phyloP scores from a whole-genome alignment of 1,140 invertebrate species.

The Aphis gossypii region DNA sequence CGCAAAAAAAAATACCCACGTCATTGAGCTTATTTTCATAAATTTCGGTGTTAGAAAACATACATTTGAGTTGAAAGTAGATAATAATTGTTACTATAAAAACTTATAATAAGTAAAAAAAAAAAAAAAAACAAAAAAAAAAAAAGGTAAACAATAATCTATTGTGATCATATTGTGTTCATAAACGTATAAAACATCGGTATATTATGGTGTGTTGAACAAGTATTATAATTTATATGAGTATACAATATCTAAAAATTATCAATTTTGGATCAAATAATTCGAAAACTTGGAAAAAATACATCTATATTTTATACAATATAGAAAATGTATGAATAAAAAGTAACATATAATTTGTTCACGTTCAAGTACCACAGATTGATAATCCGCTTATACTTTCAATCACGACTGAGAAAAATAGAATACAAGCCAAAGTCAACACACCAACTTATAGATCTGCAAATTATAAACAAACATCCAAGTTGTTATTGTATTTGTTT shows the following conservation, averaged over 20 bases:
- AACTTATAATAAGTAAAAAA: not conserved
- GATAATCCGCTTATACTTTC: constrained; percentile 56
- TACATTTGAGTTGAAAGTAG: not conserved
- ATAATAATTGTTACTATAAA: not conserved
- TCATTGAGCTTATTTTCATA: not conserved
- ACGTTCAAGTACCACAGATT: constrained; percentile 39
- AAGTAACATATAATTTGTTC: constrained; percentile 26
- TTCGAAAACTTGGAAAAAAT: not conserved
- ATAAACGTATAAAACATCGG: not conserved
- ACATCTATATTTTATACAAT: not conserved
- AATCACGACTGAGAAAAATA: constrained; percentile 55
- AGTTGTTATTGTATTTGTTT: constrained; percentile 55
- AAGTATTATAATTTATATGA: not conserved
- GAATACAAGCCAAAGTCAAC: constrained; percentile 56
- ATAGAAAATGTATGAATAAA: not conserved
- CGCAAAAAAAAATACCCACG: not conserved
- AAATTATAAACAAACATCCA: constrained; percentile 57
- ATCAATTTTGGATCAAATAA: not conserved
- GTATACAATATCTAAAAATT: not conserved
- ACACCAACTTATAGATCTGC: constrained; percentile 34
- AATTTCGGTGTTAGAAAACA: not conserved
- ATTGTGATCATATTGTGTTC: not conserved
- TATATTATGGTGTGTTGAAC: not conserved
- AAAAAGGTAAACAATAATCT: not conserved
- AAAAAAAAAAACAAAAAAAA: not conserved